Percentiles rank a stretch among this genome's conserved stretches.
Conservation (phyloP, 2,113 vertebrate species). For the Oreochromis tanganicae region DNA sequence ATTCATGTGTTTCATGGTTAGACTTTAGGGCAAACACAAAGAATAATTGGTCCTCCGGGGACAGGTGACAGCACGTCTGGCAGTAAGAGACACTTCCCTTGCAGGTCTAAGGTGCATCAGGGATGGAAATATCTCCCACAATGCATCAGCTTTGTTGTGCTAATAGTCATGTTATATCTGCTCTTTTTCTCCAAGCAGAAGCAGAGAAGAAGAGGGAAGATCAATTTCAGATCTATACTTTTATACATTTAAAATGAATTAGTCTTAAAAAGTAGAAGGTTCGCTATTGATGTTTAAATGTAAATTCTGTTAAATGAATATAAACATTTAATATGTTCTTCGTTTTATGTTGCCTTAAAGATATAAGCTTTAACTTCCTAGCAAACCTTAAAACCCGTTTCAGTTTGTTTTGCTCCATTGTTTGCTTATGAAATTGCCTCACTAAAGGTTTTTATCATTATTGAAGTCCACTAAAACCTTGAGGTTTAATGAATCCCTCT, state of each 20-base stretch:
- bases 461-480: not conserved
- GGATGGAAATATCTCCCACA: conserved; percentile 29
- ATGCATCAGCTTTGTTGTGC: conserved; percentile 32
- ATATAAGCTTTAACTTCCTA: not conserved
- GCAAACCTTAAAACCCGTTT: not conserved
- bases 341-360: not conserved
- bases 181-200: not conserved
- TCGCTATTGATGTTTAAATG: not conserved
- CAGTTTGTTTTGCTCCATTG: not conserved
- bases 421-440: conserved; percentile 11
- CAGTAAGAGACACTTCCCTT: conserved; percentile 30
- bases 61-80: conserved; percentile 8
- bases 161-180: conserved; percentile 24
- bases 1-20: conserved; percentile 27
- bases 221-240: not conserved
- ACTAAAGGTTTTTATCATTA: not conserved
- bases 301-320: not conserved
- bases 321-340: not conserved
- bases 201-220: not conserved
- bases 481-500: conserved; percentile 27
- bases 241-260: not conserved
- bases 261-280: not conserved
- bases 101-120: conserved; percentile 15
- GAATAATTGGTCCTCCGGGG: conserved; percentile 66
- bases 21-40: conserved; percentile 56